These are phyloP conservation scores for Scaptomyza flava DNA, from an alignment of 2,888 invertebrate species.

Conservation along the genomic window DNA sequence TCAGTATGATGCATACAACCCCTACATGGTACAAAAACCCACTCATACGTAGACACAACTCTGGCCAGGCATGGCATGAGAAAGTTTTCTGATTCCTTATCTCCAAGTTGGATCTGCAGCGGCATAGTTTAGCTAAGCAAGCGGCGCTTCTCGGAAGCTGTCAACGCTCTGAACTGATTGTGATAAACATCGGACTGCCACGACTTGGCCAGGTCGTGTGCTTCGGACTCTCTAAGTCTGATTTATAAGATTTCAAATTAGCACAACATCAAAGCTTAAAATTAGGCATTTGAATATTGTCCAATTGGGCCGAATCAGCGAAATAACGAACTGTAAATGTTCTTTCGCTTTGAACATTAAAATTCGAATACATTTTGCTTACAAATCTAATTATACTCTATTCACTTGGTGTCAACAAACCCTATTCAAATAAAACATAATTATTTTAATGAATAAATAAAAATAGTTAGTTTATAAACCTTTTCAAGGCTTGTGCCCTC, in stretches of 20 bases:
- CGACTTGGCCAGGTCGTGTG: slow-evolving; percentile 19
- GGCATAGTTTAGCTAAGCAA: slow-evolving; percentile 30
- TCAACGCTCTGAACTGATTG: slow-evolving; percentile 18
- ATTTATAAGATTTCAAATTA: slow-evolving; percentile 49
- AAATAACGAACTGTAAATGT: slow-evolving; percentile 3
- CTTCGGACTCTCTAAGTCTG: slow-evolving; percentile 26
- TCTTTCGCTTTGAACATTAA: not conserved
- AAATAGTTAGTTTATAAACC: not conserved
- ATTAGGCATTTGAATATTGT: slow-evolving; percentile 28
- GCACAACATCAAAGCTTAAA: slow-evolving; percentile 23
- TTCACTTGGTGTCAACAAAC: too few species aligned
- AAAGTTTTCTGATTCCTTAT: slow-evolving; percentile 24
- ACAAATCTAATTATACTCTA: too few species aligned
- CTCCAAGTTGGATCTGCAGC: slow-evolving; percentile 25
- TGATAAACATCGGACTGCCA: slow-evolving; percentile 46
- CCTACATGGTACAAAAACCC: slow-evolving; percentile 14
- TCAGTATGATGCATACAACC: slow-evolving; percentile 38
- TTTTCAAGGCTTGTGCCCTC: not conserved
- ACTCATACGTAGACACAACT: slow-evolving; percentile 1
- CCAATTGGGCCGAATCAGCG: slow-evolving; percentile 1
- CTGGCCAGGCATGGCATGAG: slow-evolving; percentile 8
- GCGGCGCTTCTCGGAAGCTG: slow-evolving; percentile 57
- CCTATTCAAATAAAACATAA: too few species aligned
- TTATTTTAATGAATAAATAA: too few species aligned
- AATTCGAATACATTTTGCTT: too few species aligned